Conservation (phyloP, 2,113 vertebrate species). For the Xiphias gladius region DNA sequence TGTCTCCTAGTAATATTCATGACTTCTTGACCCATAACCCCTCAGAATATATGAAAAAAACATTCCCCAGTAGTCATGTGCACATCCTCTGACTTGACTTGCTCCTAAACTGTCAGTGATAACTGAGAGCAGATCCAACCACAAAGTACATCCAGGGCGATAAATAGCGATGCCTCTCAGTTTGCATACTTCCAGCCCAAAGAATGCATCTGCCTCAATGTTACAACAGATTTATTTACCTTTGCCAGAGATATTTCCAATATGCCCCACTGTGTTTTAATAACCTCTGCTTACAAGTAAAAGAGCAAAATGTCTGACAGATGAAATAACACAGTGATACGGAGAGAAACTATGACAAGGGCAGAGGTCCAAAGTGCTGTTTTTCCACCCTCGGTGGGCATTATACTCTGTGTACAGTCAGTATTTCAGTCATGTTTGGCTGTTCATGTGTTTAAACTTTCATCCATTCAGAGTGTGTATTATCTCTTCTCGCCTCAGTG, state of each 20-base stretch:
- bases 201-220: slow-evolving; percentile 27
- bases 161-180: slow-evolving; percentile 41
- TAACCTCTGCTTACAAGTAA: not conserved
- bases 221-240: slow-evolving; percentile 1
- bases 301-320: slow-evolving; percentile 21
- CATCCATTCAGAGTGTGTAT: slow-evolving; percentile 22
- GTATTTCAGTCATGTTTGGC: slow-evolving; percentile 12
- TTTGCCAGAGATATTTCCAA: not conserved
- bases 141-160: slow-evolving; percentile 29
- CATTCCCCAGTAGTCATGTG: slow-evolving; percentile 37
- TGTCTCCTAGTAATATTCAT: slow-evolving; percentile 19
- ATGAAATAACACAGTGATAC: slow-evolving; percentile 21
- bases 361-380: slow-evolving; percentile 20
- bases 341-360: slow-evolving; percentile 6
- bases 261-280: not conserved
- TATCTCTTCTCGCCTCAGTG: slow-evolving; percentile 53
- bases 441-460: slow-evolving; percentile 19
- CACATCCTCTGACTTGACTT: slow-evolving; percentile 40
- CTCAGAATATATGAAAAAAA: slow-evolving; percentile 4
- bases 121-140: slow-evolving; percentile 71
- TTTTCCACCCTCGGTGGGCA: slow-evolving; percentile 20
- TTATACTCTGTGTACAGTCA: slow-evolving; percentile 10
- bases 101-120: slow-evolving; percentile 45
- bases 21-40: slow-evolving; percentile 1
- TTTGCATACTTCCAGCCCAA: slow-evolving; percentile 29